Base-by-base conservation (phyloP, 2,797 vertebrate species). In the Chrysocyon brachyurus region DNA sequence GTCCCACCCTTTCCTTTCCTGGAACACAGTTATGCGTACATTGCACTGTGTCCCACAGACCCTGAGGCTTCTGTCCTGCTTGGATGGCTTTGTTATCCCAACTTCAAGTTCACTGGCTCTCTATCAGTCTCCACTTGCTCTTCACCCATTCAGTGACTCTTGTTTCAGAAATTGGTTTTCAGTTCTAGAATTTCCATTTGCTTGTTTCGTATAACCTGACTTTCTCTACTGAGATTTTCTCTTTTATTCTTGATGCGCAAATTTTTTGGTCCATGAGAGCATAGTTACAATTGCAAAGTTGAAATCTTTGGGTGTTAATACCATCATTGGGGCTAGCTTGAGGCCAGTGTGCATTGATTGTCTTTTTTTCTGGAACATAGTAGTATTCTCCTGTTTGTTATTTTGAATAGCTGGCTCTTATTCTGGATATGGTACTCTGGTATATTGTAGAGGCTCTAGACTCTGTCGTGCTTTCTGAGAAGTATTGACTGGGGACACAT, bases 11-110 rank as follows among this genome's bases (percentile, higher is more conserved):
- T 28, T 49, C 8, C 33, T 73, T 40, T 17, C 78, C 78, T 28
- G 57, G 33, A 68, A n/a, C 16, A 8, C n/a, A 8, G 2, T 46
- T 8, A 33, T 3, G 2, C 1, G 0, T 63, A 2, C 21, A 28
- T 19, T 16, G 26, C 3, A 12, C 73, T 28, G 11, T 56, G 19
- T 31, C 24, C n/a, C 19, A 12, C 12, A 22, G 70, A 26, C 36
- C 28, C 36, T 26, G 78, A 59, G 54, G 54, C 22, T 54, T 19
- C 24, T 59, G 14, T 15, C 52, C 54, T 78, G 22, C n/a, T 22
- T 17, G 70, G 46, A 5, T 26, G 26, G 28, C 31, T 33, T 36
- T 40, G 1, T 46, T 7, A 46, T 61, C 14, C 10, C 6, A 3
- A 28, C 12, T 12, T 40, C 82, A 21, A 6, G 16, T 21, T 33